Evolutionary conservation across 2,888 invertebrate genomes (phyloP), one percentile per base, ranked within the genome.

Genomic region (Erynnis tages): DNA sequence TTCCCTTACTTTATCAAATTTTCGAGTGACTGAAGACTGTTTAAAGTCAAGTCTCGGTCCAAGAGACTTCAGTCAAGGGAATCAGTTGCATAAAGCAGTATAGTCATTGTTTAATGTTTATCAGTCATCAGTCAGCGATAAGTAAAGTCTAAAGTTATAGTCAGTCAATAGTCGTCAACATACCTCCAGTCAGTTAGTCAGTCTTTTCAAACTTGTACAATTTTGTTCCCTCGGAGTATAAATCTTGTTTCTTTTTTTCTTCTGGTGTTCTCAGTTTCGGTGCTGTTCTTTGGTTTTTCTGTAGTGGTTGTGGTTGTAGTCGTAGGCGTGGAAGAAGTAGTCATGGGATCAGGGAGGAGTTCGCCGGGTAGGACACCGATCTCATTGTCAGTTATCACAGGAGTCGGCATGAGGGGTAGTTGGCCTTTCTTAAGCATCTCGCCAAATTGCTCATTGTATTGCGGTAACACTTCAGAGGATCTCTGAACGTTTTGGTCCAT

Each of bases 151-250:
- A 14, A 2, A 27, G 25, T 23, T 14, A 27, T 14, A 37, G 54
- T 55, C 59, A 60, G 55, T 55, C 54, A 37, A 30, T 29, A 40
- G 62, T 62, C 57, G 47, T 54, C 59, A 56, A 68, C 67, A 61
- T 66, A 66, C 65, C 67, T 64, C 64, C 47, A 48, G 62, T 65
- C 63, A 69, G 67, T 71, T 73, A 68, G 78, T 82, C 79, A 82
- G 71, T 74, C 66, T 63, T 65, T 67, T 88, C 86, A 86, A 71
- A 85, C 82, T 79, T 82, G 76, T 64, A 90, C 74, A 61, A 90
- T 90, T 78, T 69, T 86, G 82, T 90, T 89, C 60, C 90, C 90
- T 56, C 87, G 82, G 11, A 90, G 80, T 66, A 81, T 78, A 69
- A 76, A 90, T 69, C 82, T 86, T 61, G 79, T 68, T 61, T 87